Conservation (phyloP, 2,113 vertebrate species). For the Columba janthina region DNA sequence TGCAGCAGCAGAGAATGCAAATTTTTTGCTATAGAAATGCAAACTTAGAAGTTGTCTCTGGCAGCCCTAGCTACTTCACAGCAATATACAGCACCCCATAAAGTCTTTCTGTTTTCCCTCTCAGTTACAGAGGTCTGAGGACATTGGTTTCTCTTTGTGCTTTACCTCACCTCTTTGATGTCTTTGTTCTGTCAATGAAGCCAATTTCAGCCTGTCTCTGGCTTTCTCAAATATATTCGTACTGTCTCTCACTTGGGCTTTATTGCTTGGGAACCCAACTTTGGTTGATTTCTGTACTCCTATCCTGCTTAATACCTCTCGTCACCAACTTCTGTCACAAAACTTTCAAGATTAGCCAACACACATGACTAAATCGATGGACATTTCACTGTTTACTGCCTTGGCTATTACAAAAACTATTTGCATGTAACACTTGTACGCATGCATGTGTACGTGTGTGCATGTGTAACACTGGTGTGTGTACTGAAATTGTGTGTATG, state of each 20-base stretch:
- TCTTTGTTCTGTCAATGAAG: not conserved
- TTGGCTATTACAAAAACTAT: not conserved
- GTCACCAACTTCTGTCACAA: not conserved
- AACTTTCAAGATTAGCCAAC: not conserved
- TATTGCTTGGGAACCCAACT: not conserved
- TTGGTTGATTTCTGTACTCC: not conserved
- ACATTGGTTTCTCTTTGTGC: not conserved
- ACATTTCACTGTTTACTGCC: not conserved
- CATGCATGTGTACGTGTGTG: not conserved
- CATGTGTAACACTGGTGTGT: fast-evolving
- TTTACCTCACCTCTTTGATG: not conserved
- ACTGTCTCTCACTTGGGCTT: not conserved
- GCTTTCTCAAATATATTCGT: not conserved
- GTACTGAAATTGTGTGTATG: not conserved
- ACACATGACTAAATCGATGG: not conserved
- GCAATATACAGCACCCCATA: not conserved
- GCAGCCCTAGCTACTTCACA: not conserved
- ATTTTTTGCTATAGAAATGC: not conserved
- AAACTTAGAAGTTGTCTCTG: not conserved
- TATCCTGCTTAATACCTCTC: not conserved
- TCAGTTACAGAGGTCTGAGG: not conserved
- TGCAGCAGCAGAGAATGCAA: not conserved
- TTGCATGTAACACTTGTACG: not conserved
- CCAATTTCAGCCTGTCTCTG: not conserved
- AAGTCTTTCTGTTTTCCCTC: not conserved